Base-by-base conservation (phyloP, 2,797 vertebrate genomes). In the Huso huso region DNA sequence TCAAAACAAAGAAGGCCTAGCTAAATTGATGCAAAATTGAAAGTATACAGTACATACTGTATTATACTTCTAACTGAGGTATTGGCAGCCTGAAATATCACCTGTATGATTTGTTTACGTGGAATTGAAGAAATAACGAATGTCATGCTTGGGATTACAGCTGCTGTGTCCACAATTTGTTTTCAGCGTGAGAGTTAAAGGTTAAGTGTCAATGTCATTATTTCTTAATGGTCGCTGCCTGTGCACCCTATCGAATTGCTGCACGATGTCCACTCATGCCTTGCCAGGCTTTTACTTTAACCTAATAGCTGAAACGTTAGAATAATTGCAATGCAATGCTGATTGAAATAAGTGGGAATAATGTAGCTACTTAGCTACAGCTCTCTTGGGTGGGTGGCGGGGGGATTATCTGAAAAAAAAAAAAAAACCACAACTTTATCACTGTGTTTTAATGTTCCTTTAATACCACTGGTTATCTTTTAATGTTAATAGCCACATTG, bases 171-270 rank as follows among this genome's bases (percentile, higher is more conserved):
- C 6, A 23, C 8, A 15, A 49, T 49, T n/a, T 57, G 49, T 48
- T 50, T 15, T 58, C 49, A 50, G 61, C 57, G 57, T 52, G 58
- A 68, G 58, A 48, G 64, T 57, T 63, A 72, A 71, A 77, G 63
- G 66, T 73, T 69, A 77, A 73, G 62, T 69, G 58, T 52, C 48
- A 62, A 37, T 37, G 59, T 63, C 70, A 7, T 48, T 37, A 58
- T 10, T 61, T 58, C 62, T 49, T 68, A 70, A 70, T 68, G 59
- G 65, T 60, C 61, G 48, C 66, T 64, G 67, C 67, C 72, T 70
- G 72, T 67, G 74, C 71, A 55, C 18, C 23, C 57, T 51, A 52
- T 71, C 69, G 8, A 12, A 57, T 66, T 68, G 15, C 50, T 61
- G 49, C 37, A 7, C 4, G 18, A 52, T 53, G 49, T 49, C 55